Percentiles rank a stretch among this genome's conserved stretches.
Evolutionary conservation across 2,113 vertebrate genomes (phyloP).

Genomic region (Speoplatyrhinus poulsoni): DNA sequence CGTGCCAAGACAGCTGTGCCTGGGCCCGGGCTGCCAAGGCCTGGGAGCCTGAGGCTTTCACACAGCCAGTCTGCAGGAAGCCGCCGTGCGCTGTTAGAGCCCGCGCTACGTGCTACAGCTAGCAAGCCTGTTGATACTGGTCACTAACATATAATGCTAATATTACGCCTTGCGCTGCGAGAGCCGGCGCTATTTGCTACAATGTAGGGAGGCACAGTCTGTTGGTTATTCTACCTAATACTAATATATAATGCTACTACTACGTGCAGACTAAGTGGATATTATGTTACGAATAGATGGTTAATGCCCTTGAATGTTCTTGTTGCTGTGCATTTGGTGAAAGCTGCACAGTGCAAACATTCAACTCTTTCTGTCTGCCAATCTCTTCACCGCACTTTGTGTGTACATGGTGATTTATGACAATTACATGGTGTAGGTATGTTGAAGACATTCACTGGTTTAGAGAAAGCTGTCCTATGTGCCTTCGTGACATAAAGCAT

Average conservation of each 20-base stretch:
- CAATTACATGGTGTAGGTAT: conserved; percentile 8
- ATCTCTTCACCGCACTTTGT: neutral
- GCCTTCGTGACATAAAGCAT: conserved; percentile 42
- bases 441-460: conserved; percentile 17
- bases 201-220: too few species aligned
- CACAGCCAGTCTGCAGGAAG: conserved; percentile 20
- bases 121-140: too few species aligned
- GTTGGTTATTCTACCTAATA: too few species aligned
- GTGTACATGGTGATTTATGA: neutral
- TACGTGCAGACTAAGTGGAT: too few species aligned
- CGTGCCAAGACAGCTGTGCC: conserved; percentile 66
- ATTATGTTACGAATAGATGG: too few species aligned
- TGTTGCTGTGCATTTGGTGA: neutral
- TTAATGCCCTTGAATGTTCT: too few species aligned
- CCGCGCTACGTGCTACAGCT: too few species aligned
- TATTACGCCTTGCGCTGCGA: too few species aligned
- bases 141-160: too few species aligned
- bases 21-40: conserved; percentile 49
- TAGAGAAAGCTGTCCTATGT: conserved; percentile 39
- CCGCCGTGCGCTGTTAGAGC: conserved; percentile 13
- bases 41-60: conserved; percentile 40
- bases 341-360: neutral
- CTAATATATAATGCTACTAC: too few species aligned
- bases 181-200: too few species aligned
- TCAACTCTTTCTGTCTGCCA: neutral